Base-by-base conservation (phyloP, 1,140 invertebrate species). In the Leptinotarsa texana region DNA sequence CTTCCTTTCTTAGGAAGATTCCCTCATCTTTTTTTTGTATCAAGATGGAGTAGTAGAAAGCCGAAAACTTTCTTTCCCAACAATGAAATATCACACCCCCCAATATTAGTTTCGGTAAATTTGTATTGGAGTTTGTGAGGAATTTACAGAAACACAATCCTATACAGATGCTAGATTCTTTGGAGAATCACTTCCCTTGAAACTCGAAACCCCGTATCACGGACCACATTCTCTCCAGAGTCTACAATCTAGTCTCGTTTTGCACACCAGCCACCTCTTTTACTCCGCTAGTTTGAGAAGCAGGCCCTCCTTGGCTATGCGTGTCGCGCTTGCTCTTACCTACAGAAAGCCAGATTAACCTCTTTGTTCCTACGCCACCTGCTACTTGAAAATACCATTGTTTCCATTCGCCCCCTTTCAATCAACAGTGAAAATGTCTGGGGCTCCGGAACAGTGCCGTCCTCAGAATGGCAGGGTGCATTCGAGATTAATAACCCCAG, bases 311-410 rank as follows among this genome's bases (percentile, higher is more conserved):
- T 57, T 57, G 13, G 15, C 63, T 65, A 33, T 65, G 17, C 21
- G 15, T 17, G 63, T 65, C 63, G 27, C 63, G 21, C 63, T 65
- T 65, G 63, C 63, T 65, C 63, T 22, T 24, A 57, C 51, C 27
- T 24, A n/a, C 21, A 13, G 63, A 22, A 65, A 18, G 63, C 63
- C 13, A 33, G 63, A 65, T 65, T 17, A 65, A 65, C 63, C 21
- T 33, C 21, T 65, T 65, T 65, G 63, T 65, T 65, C 21, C 3
- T n/a, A 65, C 63, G 63, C 63, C 63, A 65, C 63, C 63, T 65
- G 63, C 63, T 65, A 65, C 63, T 65, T 65, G 63, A 65, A 65
- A 65, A 33, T 65, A 65, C 63, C 27, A 65, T 65, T 65, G 63
- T 65, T 65, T 33, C 27, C 63, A 24, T 24, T 33, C 63, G 51